Conservation (phyloP, 2,113 vertebrate species). For the Eudorcas thomsonii region DNA sequence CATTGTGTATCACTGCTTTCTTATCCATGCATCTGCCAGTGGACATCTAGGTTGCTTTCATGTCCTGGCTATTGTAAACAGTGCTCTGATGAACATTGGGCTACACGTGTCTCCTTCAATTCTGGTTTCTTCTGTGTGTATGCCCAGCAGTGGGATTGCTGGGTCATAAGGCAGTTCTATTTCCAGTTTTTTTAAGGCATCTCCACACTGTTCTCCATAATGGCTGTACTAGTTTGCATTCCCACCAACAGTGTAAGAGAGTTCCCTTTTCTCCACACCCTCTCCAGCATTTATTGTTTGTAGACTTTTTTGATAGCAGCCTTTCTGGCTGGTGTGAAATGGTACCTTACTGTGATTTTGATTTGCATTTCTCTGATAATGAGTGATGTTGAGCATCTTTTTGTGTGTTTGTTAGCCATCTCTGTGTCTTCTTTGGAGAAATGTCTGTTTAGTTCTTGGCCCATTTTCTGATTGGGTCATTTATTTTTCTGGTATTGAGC, state of each 20-base stretch:
- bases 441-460: not conserved
- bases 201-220: not conserved
- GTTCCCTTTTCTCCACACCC: not conserved
- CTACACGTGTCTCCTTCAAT: not conserved
- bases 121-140: rapidly evolving
- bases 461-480: not conserved
- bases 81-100: not conserved
- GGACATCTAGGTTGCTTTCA: not conserved
- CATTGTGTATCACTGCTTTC: not conserved
- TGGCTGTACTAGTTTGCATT: not conserved
- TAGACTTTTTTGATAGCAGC: not conserved
- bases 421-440: not conserved
- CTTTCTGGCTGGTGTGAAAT: not conserved
- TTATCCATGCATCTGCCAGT: not conserved
- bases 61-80: not conserved
- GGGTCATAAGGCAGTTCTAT: not conserved
- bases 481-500: not conserved
- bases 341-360: not conserved
- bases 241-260: not conserved
- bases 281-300: not conserved
- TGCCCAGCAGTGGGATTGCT: not conserved
- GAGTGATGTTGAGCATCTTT: not conserved
- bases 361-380: not conserved
- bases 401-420: not conserved
- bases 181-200: not conserved